Base-by-base conservation (phyloP, 1,140 invertebrate species). In the Drosophila orosa region DNA sequence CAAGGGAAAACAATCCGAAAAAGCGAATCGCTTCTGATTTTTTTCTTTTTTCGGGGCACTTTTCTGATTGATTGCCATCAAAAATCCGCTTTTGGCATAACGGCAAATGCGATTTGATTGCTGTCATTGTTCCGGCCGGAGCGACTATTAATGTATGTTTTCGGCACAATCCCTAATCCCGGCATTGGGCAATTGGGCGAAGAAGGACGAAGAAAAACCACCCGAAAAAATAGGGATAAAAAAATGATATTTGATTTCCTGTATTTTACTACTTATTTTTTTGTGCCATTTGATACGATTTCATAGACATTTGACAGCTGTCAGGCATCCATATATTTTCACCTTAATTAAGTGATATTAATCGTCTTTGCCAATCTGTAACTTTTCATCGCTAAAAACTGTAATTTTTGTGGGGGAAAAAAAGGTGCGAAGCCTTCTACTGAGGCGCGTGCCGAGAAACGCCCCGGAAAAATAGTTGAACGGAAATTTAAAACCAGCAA, bases 311-410 rank as follows among this genome's bases (percentile, higher is more conserved):
- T 71, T 90, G 85, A 90, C 85, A 90, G 85, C 85, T 90, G 85
- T 90, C 85, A 60, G 62, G 52, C 78, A 71, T 76, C 71, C n/a
- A n/a, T 90, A 81, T 19, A 90, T 90, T 90, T 90, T 69, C 85
- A 90, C 85, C 85, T 90, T 90, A 90, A 90, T 90, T 90, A 90
- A 90, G 85, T 90, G 85, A 90, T 90, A 90, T 90, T 90, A 85
- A 90, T 90, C 85, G 81, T 79, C 50, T 63, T 74, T 63, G 58
- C 24, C 37, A 69, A 77, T 77, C 74, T 69, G 25, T 13, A 58
- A 68, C 62, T 76, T 76, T 76, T 77, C 68, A 72, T 72, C 68
- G 39, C 19, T 15, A 39, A 39, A 40, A 39, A 40, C 13, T 8
- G 5, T 25, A 39, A 10, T n/a, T 47, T 47, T 10, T 48, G 22